These are phyloP conservation scores for Arothron firmamentum DNA, from an alignment of 2,113 vertebrate species.

Conservation along the genomic window DNA sequence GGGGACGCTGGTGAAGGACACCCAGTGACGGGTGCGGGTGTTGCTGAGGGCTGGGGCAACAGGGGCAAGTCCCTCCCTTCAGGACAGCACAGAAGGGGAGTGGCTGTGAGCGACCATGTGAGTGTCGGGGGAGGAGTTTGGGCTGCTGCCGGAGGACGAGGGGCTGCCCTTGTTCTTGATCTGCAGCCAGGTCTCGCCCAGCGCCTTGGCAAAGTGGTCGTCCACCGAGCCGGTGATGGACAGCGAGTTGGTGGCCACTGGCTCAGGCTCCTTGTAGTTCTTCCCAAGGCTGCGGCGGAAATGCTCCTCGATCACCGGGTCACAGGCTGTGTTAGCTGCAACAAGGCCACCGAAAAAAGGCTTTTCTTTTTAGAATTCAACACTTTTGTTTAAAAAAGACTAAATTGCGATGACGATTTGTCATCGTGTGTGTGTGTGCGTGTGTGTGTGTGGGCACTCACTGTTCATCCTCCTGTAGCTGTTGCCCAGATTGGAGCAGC, in stretches of 20 bases:
- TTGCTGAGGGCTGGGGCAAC: slow-evolving; percentile 6
- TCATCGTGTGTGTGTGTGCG: background rate
- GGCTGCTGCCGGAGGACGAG: slow-evolving; percentile 70
- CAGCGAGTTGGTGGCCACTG: slow-evolving; percentile 88
- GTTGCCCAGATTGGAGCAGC: slow-evolving; percentile 77
- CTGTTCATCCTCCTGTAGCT: slow-evolving; percentile 87
- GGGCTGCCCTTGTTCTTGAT: slow-evolving; percentile 90
- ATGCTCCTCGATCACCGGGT: slow-evolving; percentile 97
- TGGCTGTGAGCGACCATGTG: slow-evolving; percentile 94
- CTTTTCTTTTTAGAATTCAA: background rate
- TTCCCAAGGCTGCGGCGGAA: slow-evolving; percentile 97
- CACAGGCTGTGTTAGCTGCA: slow-evolving; percentile 82
- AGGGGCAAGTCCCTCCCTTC: slow-evolving; percentile 58
- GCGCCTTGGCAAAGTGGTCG: slow-evolving; percentile 98
- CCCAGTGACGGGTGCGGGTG: slow-evolving; percentile 22
- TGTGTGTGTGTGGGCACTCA: slow-evolving; percentile 69
- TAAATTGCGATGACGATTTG: slow-evolving; percentile 6
- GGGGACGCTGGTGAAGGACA: slow-evolving; percentile 51
- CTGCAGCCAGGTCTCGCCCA: slow-evolving; percentile 97
- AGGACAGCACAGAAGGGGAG: slow-evolving; percentile 93
- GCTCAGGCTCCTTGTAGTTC: slow-evolving; percentile 96
- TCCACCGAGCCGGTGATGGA: slow-evolving; percentile 98
- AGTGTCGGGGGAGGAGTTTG: slow-evolving; percentile 86
- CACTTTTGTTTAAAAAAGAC: background rate
- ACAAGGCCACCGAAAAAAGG: background rate